A percentile compares a stretch with the other conserved stretches of the same genome.
These are phyloP conservation scores for Frieseomelitta varia DNA, from an alignment of 1,140 invertebrate genomes.

Conservation along the genomic window DNA sequence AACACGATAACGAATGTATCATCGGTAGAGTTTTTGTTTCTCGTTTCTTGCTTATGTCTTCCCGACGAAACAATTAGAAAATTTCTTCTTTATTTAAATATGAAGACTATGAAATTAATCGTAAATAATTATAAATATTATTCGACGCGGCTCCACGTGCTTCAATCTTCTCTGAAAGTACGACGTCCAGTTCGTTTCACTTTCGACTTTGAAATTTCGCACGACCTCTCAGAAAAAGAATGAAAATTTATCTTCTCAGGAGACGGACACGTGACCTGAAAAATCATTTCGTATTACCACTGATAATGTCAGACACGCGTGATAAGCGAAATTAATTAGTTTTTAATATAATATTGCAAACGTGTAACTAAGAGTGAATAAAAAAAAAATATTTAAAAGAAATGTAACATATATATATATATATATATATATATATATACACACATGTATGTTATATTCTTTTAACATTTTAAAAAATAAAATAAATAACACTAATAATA, in stretches of 20 bases:
- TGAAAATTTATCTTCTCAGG: not conserved
- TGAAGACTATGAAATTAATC: not conserved
- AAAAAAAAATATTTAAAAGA: no score
- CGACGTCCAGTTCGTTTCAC: not conserved
- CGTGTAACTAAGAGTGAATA: not conserved
- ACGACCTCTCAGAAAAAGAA: not conserved
- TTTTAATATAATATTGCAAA: not conserved
- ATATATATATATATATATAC: no score
- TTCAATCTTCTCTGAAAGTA: no score
- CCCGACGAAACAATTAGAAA: not conserved
- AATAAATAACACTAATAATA: no score
- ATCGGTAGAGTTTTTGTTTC: not conserved
- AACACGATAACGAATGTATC: not conserved
- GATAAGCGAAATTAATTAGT: constrained; percentile 14
- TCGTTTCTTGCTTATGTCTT: not conserved
- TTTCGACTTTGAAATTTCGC: not conserved
- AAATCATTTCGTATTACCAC: not conserved
- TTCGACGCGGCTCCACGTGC: not conserved
- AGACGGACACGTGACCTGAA: not conserved
- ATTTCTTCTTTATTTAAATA: not conserved
- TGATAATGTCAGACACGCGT: constrained; percentile 11
- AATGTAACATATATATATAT: no score
- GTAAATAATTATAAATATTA: constrained; percentile 14
- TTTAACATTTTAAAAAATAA: no score
- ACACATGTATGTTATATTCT: no score